phyloP scores from a whole-genome alignment of 2,888 invertebrate species.

The Cotesia congregata region DNA sequence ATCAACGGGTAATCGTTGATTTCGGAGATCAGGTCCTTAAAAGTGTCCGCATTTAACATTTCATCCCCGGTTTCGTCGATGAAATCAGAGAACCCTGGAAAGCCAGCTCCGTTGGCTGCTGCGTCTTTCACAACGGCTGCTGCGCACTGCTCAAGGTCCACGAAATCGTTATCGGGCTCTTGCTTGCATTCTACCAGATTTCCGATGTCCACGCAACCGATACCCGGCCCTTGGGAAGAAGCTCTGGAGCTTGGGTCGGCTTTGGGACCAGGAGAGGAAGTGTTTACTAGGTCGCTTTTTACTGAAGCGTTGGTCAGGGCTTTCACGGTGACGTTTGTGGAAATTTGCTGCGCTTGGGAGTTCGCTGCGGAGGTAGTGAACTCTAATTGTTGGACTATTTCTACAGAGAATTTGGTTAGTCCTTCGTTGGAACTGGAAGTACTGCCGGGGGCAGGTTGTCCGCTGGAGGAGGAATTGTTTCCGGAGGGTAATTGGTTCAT shows the following conservation, averaged over 20 bases:
- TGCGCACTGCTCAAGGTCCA: constrained; percentile 87
- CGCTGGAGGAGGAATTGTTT: constrained; percentile 58
- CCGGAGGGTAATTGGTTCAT: constrained; percentile 61
- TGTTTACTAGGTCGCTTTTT: constrained; percentile 73
- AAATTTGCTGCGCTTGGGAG: constrained; percentile 90
- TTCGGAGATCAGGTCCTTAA: constrained; percentile 90
- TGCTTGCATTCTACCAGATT: constrained; percentile 86
- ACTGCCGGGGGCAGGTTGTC: constrained; percentile 49
- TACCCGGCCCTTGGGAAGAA: constrained; percentile 58
- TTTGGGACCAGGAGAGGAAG: constrained; percentile 63
- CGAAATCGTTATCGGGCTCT: constrained; percentile 88
- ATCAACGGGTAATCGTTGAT: constrained; percentile 88
- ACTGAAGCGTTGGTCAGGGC: constrained; percentile 80
- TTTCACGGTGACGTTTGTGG: constrained; percentile 93
- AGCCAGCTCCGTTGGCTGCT: constrained; percentile 79
- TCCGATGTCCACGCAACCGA: constrained; percentile 73
- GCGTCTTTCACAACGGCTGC: constrained; percentile 89
- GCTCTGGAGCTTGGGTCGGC: constrained; percentile 39
- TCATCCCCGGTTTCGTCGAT: constrained; percentile 88
- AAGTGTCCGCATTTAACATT: constrained; percentile 81
- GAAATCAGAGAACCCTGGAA: constrained; percentile 84
- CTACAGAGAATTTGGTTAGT: constrained; percentile 86
- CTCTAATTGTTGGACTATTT: constrained; percentile 92
- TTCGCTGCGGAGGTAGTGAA: constrained; percentile 90
- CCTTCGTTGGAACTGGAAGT: constrained; percentile 61